phyloP scores from a whole-genome alignment of 2,888 invertebrate species.

The Troides oblongomaculatus region DNA sequence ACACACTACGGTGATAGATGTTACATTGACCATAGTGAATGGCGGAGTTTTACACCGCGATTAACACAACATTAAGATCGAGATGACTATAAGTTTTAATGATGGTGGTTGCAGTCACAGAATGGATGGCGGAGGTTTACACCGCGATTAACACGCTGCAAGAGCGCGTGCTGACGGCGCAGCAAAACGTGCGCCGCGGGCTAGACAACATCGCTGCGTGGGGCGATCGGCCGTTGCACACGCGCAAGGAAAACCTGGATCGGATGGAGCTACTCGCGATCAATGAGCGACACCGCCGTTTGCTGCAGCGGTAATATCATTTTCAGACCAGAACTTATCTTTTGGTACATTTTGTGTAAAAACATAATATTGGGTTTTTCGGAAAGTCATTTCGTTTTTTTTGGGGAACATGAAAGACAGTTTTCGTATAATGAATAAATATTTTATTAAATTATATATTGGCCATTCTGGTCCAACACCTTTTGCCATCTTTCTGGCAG shows the following conservation, averaged over 20 bases:
- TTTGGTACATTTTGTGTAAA: background rate
- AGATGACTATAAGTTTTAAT: background rate
- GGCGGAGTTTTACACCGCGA: too few species aligned
- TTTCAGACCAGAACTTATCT: background rate
- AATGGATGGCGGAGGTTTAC: slow-evolving; percentile 85
- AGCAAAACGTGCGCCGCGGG: slow-evolving; percentile 82
- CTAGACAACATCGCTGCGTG: slow-evolving; percentile 82
- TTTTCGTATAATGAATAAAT: too few species aligned
- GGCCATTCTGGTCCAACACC: too few species aligned
- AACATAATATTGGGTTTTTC: too few species aligned
- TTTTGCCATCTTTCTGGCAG: too few species aligned
- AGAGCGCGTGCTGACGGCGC: slow-evolving; percentile 83
- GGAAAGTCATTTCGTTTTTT: too few species aligned
- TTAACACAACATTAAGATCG: too few species aligned
- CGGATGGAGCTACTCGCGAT: slow-evolving; percentile 77
- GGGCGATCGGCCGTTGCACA: slow-evolving; percentile 87
- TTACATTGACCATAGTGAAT: too few species aligned
- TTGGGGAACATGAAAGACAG: too few species aligned
- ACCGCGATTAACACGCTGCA: slow-evolving; percentile 85
- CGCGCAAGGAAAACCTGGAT: slow-evolving; percentile 79
- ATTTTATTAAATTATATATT: too few species aligned
- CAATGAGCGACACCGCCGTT: slow-evolving; percentile 76
- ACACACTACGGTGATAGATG: too few species aligned
- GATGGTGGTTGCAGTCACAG: slow-evolving; percentile 70
- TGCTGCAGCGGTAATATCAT: slow-evolving; percentile 67